Base-by-base conservation (phyloP, 23 tunicate species). In the Pegea sp. region DNA sequence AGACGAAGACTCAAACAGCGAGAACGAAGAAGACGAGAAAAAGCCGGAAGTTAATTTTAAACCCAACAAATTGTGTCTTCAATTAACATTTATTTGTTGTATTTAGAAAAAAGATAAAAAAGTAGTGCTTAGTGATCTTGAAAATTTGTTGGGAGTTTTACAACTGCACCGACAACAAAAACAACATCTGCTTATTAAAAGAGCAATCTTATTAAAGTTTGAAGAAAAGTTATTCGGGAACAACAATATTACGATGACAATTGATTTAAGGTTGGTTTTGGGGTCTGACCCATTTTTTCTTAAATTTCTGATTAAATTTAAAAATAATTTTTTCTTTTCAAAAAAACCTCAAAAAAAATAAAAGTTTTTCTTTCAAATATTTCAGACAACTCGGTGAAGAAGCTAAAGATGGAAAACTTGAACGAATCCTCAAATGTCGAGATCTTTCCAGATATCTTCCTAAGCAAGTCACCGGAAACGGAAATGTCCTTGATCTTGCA, bases 141-240 rank as follows among this genome's bases (percentile, higher is more conserved):
- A 66, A 24, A 69, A 51, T 19, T 49, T 80, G 30, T 33, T 80
- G 53, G 69, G 52, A 44, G 69, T 75, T 19, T 48, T 80, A 49
- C 65, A 76, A 16, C 42, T 80, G 21, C 80, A 71, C 68, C 66
- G 51, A 59, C 70, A 66, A 28, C 93, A 80, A 33, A 80, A 80
- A 48, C 93, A 80, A 62, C 67, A 71, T 62, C 68, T 80, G 24
- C 27, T 80, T 30, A 80, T 80, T 30, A 80, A 80, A 63, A 71
- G 67, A 48, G 79, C 93, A 2, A 51, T 80, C 30, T 70, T 80
- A 51, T 64, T 80, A 22, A 80, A 80, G 48, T 80, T 80, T 30
- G 93, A 80, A 66, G 93, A 80, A 65, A 79, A 79, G 4, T 57
- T 80, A 60, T 80, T 80, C 43, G 93, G 93, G 20, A 80, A 80